Conservation (phyloP, 2,797 vertebrate genomes). For the Varecia variegata region DNA sequence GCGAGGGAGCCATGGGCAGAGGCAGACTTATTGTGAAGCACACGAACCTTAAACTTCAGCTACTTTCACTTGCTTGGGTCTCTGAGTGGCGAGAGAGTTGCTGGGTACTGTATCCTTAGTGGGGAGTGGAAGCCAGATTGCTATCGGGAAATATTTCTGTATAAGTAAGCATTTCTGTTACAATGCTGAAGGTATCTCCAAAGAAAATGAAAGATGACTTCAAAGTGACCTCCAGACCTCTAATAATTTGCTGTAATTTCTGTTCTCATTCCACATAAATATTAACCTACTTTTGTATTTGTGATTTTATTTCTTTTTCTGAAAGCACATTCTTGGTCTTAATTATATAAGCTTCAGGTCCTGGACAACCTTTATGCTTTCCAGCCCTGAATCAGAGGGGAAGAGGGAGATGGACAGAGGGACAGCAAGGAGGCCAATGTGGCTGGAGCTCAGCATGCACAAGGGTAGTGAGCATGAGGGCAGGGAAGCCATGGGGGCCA, state of each 20-base stretch:
- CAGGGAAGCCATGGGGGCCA: background rate
- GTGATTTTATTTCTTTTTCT: constrained; percentile 10
- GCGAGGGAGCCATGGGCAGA: background rate
- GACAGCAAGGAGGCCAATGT: background rate
- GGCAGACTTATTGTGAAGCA: background rate
- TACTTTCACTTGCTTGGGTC: background rate
- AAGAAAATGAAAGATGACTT: background rate
- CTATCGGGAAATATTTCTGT: background rate
- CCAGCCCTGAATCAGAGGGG: background rate
- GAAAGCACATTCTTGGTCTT: background rate
- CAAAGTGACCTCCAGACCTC: background rate
- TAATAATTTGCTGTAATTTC: background rate
- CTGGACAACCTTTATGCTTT: background rate
- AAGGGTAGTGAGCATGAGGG: background rate
- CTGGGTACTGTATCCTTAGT: background rate
- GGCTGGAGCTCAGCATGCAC: background rate
- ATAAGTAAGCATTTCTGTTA: background rate
- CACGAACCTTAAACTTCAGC: background rate
- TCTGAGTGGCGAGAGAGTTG: background rate
- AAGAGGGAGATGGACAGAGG: background rate
- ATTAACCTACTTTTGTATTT: background rate
- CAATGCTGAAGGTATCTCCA: background rate
- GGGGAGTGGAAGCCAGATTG: background rate
- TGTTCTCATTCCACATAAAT: background rate
- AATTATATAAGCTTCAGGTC: background rate